Conservation (phyloP, 2,888 invertebrate genomes). For the Clusia tigrina region DNA sequence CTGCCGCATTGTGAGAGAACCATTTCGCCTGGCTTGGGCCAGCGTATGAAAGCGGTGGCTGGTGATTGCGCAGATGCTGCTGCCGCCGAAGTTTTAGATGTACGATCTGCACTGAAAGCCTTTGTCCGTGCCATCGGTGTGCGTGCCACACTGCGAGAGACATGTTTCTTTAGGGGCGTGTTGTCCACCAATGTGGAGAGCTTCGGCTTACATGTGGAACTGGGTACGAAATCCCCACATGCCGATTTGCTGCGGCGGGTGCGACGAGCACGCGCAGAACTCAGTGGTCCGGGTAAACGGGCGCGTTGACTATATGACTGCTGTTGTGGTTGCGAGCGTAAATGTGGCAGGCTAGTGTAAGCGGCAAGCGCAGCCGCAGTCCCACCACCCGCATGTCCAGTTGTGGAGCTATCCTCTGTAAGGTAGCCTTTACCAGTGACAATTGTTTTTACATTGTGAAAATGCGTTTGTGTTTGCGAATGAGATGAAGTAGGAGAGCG, state of each 20-base stretch:
- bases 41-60: constrained; percentile 60
- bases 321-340: constrained; percentile 30
- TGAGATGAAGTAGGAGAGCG: constrained; percentile 17
- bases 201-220: constrained; percentile 34
- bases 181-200: constrained; percentile 4
- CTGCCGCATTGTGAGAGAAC: constrained; percentile 62
- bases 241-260: constrained; percentile 61
- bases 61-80: constrained; percentile 40
- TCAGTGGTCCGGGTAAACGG: constrained; percentile 58
- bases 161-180: constrained; percentile 33
- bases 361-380: constrained; percentile 29
- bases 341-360: constrained; percentile 28
- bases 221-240: constrained; percentile 40
- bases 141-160: constrained; percentile 55
- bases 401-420: constrained; percentile 63
- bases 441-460: constrained; percentile 27
- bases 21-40: constrained; percentile 62
- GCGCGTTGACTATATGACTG: constrained; percentile 39
- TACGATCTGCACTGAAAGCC: constrained; percentile 61
- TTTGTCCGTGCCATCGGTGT: constrained; percentile 57
- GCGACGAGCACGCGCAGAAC: constrained; percentile 59
- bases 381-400: constrained; percentile 33
- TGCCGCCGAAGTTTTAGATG: constrained; percentile 41
- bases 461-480: constrained; percentile 30
- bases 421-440: constrained; percentile 60